These are phyloP conservation scores for Eucera pruinosa DNA, from an alignment of 2,888 invertebrate species.

Conservation along the genomic window DNA sequence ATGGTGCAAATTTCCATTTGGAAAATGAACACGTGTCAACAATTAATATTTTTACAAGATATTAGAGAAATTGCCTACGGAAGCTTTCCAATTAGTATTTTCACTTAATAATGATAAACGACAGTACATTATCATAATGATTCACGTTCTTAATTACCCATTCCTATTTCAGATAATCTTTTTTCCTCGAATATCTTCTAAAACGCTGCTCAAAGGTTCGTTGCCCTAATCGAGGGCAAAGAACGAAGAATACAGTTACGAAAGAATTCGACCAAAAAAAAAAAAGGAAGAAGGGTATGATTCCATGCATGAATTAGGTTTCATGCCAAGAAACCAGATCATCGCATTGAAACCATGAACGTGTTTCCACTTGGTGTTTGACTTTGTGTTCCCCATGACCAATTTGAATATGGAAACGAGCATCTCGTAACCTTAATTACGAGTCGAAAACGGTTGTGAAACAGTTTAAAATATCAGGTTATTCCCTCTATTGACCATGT, in stretches of 20 bases:
- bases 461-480: conserved; percentile 9
- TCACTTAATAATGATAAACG: too few relatives aligned
- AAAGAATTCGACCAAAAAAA: conserved; percentile 23
- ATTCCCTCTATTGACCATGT: conserved; percentile 1
- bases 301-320: neutral
- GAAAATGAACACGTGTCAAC: too few relatives aligned
- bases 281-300: neutral
- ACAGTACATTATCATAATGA: too few relatives aligned
- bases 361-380: conserved; percentile 17
- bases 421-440: conserved; percentile 24
- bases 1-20: too few relatives aligned
- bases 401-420: conserved; percentile 49
- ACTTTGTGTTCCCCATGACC: conserved; percentile 2
- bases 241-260: neutral
- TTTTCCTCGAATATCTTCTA: too few relatives aligned
- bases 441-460: neutral
- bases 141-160: neutral
- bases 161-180: too few relatives aligned
- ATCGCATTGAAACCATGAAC: conserved; percentile 16
- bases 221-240: neutral
- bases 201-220: neutral
- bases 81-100: neutral
- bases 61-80: neutral
- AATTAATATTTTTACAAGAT: too few relatives aligned
- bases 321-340: conserved; percentile 3